These are phyloP conservation scores for Lepidurus couesii DNA, from an alignment of 1,140 invertebrate genomes.

Conservation along the genomic window DNA sequence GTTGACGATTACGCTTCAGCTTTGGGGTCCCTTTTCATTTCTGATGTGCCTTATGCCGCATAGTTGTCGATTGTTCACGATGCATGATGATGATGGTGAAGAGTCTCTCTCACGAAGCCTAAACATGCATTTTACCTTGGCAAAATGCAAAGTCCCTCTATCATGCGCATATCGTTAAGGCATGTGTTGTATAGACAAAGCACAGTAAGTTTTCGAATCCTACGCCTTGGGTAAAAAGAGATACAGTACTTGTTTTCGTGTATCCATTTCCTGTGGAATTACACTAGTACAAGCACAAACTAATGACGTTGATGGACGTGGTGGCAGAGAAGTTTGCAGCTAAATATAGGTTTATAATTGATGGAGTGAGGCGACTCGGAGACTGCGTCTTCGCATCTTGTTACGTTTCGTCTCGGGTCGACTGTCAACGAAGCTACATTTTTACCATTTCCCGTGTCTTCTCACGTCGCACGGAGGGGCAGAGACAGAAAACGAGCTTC, in stretches of 20 bases:
- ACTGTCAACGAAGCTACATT: constrained; percentile 11
- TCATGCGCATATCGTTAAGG: not conserved
- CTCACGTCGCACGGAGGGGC: not conserved
- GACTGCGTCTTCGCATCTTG: constrained; percentile 6
- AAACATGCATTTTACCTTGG: not conserved
- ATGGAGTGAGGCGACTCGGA: constrained; percentile 1
- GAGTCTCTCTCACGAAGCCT: not conserved
- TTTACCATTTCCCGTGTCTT: constrained; percentile 9
- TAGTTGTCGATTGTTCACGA: not conserved
- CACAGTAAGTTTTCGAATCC: not conserved
- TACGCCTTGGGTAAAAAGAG: not conserved
- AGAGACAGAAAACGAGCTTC: constrained; percentile 7
- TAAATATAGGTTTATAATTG: constrained; percentile 22
- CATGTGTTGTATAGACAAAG: not conserved
- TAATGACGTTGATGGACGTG: not conserved
- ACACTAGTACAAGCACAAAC: not conserved
- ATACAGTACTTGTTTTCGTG: not conserved
- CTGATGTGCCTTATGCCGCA: not conserved
- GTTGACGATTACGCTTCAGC: not conserved
- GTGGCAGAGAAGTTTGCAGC: not conserved
- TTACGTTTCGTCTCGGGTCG: constrained; percentile 20
- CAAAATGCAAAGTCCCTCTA: not conserved
- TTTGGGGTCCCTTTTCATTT: not conserved
- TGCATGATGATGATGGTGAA: constrained; percentile 15
- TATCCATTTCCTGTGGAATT: not conserved